These are phyloP conservation scores for Palythoa grandis DNA, from an alignment of 92 coral and sea anemone species.

Conservation along the genomic window DNA sequence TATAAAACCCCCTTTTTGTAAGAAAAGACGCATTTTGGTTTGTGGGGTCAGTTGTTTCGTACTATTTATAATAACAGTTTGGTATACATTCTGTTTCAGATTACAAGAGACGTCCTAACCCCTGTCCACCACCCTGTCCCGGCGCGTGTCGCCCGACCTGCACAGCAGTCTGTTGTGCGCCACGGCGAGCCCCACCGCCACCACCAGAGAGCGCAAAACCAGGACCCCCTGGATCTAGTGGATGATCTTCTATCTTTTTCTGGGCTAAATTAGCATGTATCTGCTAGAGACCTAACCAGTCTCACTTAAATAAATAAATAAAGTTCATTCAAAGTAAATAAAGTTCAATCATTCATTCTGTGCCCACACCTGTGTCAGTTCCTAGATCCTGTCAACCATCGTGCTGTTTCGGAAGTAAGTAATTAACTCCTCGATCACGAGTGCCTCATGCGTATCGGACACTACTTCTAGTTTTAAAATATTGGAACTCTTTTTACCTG, in stretches of 20 bases:
- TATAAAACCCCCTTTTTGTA: too few relatives aligned
- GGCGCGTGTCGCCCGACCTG: constrained; percentile 92
- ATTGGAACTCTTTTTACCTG: constrained; percentile 67
- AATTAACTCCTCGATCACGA: constrained; percentile 69
- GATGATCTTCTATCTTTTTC: too few relatives aligned
- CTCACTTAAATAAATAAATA: too few relatives aligned
- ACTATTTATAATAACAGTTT: neutral
- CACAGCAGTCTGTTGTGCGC: constrained; percentile 96
- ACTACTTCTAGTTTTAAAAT: constrained; percentile 61
- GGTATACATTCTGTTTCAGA: constrained; percentile 60
- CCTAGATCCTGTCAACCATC: constrained; percentile 85
- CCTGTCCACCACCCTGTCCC: constrained; percentile 99
- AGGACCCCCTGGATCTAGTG: constrained; percentile 99
- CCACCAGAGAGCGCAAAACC: constrained; percentile 99
- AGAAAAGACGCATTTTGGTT: too few relatives aligned
- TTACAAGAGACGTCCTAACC: constrained; percentile 95
- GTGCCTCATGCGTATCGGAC: constrained; percentile 35
- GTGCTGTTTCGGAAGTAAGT: constrained; percentile 95
- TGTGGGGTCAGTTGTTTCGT: neutral
- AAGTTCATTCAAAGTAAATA: too few relatives aligned
- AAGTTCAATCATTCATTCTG: constrained; percentile 45
- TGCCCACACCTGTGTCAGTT: constrained; percentile 96
- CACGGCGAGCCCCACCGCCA: constrained; percentile 99
- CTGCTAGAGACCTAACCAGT: too few relatives aligned
- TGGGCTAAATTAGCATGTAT: too few relatives aligned